A percentile compares a stretch with the other conserved stretches of the same genome.
phyloP scores from a whole-genome alignment of 1,140 invertebrate species.

The Drosophila seguyi region DNA sequence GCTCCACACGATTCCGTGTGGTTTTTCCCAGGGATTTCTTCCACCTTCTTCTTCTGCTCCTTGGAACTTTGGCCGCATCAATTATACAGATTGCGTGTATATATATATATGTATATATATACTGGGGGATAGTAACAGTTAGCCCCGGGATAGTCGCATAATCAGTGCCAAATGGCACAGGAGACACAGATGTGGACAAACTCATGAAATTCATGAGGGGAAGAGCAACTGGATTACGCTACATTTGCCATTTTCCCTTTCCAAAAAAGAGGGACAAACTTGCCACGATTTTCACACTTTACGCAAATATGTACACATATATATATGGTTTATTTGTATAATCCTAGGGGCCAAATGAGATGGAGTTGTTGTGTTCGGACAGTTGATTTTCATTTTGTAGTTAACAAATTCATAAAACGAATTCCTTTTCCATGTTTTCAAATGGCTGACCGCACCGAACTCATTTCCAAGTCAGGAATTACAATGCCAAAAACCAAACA shows the following conservation, averaged over 20 bases:
- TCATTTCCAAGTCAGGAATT: constrained; percentile 74
- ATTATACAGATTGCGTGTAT: constrained; percentile 69
- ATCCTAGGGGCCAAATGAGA: constrained; percentile 39
- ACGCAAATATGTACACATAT: constrained; percentile 3
- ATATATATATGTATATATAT: not conserved
- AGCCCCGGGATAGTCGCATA: constrained; percentile 55
- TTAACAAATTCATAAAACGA: constrained; percentile 79
- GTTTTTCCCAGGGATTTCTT: constrained; percentile 9
- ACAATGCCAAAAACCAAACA: constrained; percentile 22
- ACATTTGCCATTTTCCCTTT: constrained; percentile 26
- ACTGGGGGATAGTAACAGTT: constrained; percentile 6
- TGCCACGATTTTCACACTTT: constrained; percentile 9
- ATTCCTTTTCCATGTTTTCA: constrained; percentile 53
- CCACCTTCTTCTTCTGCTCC: not conserved
- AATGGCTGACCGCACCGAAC: constrained; percentile 71
- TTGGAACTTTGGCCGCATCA: constrained; percentile 41
- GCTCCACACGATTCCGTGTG: constrained; percentile 2
- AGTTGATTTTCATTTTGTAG: constrained; percentile 73
- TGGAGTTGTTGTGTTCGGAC: constrained; percentile 42
- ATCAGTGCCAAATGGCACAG: constrained; percentile 59
- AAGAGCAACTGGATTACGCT: constrained; percentile 14
- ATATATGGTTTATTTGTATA: constrained; percentile 5
- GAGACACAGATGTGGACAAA: constrained; percentile 35
- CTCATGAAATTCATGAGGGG: constrained; percentile 74
- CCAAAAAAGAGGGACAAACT: not conserved